phyloP scores from a whole-genome alignment of 2,888 invertebrate species.

The Gymnosoma rotundatum region DNA sequence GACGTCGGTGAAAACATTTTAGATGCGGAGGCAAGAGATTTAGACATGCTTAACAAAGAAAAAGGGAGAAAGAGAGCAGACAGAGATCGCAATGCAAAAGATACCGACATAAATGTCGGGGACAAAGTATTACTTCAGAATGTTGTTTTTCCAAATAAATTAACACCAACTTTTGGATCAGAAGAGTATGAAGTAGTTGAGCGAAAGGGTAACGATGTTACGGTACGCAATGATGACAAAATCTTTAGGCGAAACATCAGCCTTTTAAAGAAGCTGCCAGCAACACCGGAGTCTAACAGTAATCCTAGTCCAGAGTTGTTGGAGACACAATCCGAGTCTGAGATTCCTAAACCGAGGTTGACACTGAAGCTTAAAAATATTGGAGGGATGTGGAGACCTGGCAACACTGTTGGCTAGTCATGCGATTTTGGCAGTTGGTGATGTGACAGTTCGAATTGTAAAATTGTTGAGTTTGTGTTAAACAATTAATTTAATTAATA shows the following conservation, averaged over 20 bases:
- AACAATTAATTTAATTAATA: too few relatives aligned
- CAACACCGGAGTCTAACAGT: neutral
- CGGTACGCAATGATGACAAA: neutral
- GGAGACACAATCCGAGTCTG: constrained; percentile 2
- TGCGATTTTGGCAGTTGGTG: too few relatives aligned
- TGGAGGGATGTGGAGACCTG: constrained; percentile 47
- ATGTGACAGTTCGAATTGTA: too few relatives aligned
- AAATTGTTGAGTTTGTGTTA: too few relatives aligned
- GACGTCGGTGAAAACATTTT: too few relatives aligned
- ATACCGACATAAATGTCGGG: constrained; percentile 45
- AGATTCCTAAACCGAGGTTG: constrained; percentile 22
- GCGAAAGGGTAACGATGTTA: constrained; percentile 45
- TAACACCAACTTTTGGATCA: constrained; percentile 49
- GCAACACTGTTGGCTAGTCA: too few relatives aligned
- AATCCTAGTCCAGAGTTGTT: neutral
- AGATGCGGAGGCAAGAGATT: constrained; percentile 50
- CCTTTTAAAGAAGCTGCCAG: constrained; percentile 42
- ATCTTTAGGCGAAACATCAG: constrained; percentile 40
- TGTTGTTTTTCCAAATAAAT: constrained; percentile 52
- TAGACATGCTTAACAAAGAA: constrained; percentile 56
- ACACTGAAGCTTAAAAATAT: constrained; percentile 53
- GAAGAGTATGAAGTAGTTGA: constrained; percentile 45
- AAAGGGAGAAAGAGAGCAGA: constrained; percentile 63
- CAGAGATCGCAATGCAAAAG: constrained; percentile 41
- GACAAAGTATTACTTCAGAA: constrained; percentile 51